phyloP scores from a whole-genome alignment of 2,888 invertebrate species.

The Temnothorax rugatulus region DNA sequence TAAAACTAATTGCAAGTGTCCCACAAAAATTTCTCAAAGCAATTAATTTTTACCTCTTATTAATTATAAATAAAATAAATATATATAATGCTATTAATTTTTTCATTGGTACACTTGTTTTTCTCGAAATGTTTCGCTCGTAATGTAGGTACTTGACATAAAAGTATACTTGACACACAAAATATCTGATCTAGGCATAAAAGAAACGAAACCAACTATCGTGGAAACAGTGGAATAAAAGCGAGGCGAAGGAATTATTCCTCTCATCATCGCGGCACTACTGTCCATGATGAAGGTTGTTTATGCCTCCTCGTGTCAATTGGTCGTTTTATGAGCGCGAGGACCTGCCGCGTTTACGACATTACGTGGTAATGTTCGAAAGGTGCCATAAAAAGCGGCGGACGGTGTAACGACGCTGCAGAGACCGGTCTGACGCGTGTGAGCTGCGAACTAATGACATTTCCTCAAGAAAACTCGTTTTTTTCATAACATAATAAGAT shows the following conservation, averaged over 20 bases:
- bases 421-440: constrained; percentile 38
- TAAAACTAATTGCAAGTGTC: neutral
- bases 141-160: neutral
- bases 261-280: constrained; percentile 41
- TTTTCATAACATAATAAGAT: neutral
- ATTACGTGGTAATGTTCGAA: constrained; percentile 59
- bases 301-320: constrained; percentile 60
- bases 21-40: neutral
- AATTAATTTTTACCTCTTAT: neutral
- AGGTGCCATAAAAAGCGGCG: constrained; percentile 65
- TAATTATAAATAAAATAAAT: constrained; percentile 3
- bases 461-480: constrained; percentile 14
- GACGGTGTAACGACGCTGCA: constrained; percentile 55
- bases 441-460: constrained; percentile 56
- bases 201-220: neutral
- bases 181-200: neutral
- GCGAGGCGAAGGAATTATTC: constrained; percentile 45
- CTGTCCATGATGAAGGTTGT: constrained; percentile 37
- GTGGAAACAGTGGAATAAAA: neutral
- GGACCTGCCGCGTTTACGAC: constrained; percentile 65
- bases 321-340: constrained; percentile 64
- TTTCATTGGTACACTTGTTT: neutral
- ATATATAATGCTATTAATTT: neutral
- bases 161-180: neutral
- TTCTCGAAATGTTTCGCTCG: neutral